Percentiles rank a stretch among this genome's conserved stretches.
phyloP scores from a whole-genome alignment of 1,140 invertebrate genomes.

The Stratiolaelaps scimitus region DNA sequence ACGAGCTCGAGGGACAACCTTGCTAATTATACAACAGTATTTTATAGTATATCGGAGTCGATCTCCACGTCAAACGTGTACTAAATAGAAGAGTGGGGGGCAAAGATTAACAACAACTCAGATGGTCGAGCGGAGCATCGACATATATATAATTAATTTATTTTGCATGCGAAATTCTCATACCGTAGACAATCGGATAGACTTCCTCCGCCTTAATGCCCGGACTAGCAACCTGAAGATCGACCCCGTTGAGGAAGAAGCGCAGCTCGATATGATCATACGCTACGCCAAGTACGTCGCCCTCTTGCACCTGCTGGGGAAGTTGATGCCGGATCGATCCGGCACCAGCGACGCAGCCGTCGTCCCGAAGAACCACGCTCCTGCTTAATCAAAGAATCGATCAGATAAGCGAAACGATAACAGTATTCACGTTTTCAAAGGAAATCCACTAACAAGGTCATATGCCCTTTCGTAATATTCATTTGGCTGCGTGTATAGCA shows the following conservation, averaged over 20 bases:
- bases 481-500: no score
- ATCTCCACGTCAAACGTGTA: no score
- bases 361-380: conserved; percentile 83
- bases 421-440: no score
- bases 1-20: no score
- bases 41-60: no score
- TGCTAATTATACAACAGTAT: no score
- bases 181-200: conserved; percentile 87
- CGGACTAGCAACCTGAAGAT: conserved; percentile 65
- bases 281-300: conserved; percentile 80
- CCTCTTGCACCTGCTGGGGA: conserved; percentile 58
- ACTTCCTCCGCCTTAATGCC: conserved; percentile 73
- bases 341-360: conserved; percentile 71
- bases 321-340: conserved; percentile 62
- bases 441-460: no score
- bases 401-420: not conserved
- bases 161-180: conserved; percentile 37
- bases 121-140: no score
- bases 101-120: no score
- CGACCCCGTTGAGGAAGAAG: conserved; percentile 84
- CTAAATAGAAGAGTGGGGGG: no score
- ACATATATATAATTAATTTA: no score
- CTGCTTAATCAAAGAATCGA: conserved; percentile 42
- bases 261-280: conserved; percentile 95
- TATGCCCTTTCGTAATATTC: no score